Evolutionary conservation across 1,140 invertebrate species (phyloP).

Genomic region (Pogonomyrmex californicus): DNA sequence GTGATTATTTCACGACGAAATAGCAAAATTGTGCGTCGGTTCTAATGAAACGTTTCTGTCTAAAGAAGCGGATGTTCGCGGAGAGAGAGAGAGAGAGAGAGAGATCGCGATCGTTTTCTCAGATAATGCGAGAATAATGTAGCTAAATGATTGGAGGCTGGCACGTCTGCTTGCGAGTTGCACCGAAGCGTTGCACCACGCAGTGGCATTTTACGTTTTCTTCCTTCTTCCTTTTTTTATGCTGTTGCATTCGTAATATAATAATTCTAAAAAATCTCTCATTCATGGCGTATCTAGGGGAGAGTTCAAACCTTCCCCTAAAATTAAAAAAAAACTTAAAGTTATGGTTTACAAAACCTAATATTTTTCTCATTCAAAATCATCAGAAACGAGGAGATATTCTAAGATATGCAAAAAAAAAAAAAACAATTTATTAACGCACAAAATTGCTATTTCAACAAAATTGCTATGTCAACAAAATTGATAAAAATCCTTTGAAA

Average conservation of each 20-base stretch:
- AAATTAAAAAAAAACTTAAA: no score
- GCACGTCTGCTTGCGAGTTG: neutral
- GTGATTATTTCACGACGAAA: neutral
- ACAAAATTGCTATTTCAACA: no score
- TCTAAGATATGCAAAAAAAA: no score
- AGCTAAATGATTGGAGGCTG: neutral
- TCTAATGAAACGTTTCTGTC: neutral
- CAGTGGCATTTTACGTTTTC: neutral
- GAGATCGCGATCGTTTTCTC: neutral
- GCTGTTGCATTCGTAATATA: neutral
- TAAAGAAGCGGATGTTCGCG: neutral
- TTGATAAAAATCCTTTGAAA: no score
- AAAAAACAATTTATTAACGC: no score
- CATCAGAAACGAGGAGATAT: no score
- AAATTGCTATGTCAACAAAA: no score
- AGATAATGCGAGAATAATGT: slow-evolving; percentile 42
- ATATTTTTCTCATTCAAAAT: no score
- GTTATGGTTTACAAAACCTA: no score
- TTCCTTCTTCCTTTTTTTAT: slow-evolving; percentile 36
- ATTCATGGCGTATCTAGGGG: no score
- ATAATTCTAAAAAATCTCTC: neutral
- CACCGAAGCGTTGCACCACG: slow-evolving; percentile 36
- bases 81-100: neutral
- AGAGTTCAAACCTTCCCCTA: no score
- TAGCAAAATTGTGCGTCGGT: neutral